phyloP scores from a whole-genome alignment of 2,113 vertebrate species.

The Damaliscus lunatus region DNA sequence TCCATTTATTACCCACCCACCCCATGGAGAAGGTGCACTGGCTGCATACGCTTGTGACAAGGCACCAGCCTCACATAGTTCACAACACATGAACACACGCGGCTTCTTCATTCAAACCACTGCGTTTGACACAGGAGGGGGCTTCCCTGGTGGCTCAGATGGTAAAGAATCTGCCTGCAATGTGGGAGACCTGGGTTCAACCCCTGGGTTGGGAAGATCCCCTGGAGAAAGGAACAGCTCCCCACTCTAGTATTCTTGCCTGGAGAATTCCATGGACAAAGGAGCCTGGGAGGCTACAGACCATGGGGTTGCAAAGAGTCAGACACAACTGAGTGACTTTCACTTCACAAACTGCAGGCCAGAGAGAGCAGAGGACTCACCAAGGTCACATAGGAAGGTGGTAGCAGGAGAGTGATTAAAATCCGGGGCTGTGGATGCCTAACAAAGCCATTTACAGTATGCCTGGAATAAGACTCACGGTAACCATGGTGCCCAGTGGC shows the following conservation, averaged over 20 bases:
- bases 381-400: neutral
- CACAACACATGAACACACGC: fast-evolving
- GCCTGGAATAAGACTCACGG: neutral
- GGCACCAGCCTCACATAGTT: neutral
- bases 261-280: neutral
- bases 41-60: fast-evolving
- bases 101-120: neutral
- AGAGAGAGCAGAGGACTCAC: neutral
- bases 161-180: neutral
- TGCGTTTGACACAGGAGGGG: neutral
- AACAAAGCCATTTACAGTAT: neutral
- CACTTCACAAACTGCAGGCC: neutral
- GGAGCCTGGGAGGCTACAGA: neutral
- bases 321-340: neutral
- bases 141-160: neutral
- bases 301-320: neutral
- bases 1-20: too few species aligned
- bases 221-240: neutral
- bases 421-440: neutral
- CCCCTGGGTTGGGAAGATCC: neutral
- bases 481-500: neutral
- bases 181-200: neutral
- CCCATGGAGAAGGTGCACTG: fast-evolving
- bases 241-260: neutral
- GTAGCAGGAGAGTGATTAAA: neutral